phyloP scores from a whole-genome alignment of 2,113 vertebrate species.

The Turdus rufiventris region DNA sequence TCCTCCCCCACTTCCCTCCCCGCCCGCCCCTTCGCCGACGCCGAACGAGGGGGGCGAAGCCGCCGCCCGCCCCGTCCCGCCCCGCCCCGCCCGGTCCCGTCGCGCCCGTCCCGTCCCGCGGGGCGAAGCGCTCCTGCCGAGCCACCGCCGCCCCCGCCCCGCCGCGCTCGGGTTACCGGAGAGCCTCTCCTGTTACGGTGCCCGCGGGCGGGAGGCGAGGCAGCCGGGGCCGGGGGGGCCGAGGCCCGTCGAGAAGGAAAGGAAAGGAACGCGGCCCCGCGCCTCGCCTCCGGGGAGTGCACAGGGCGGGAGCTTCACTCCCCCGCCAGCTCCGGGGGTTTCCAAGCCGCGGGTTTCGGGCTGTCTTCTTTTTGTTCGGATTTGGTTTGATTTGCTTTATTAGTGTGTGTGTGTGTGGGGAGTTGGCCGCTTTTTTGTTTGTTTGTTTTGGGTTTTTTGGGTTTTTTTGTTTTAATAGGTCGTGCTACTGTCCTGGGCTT shows the following conservation, averaged over 20 bases:
- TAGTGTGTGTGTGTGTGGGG: background rate
- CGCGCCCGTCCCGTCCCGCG: background rate
- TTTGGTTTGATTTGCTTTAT: background rate
- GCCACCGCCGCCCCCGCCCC: background rate
- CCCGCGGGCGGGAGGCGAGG: background rate
- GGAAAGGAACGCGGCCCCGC: background rate
- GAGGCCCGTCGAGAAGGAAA: background rate
- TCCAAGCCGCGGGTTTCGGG: background rate
- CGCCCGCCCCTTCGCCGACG: background rate
- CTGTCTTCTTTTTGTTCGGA: background rate
- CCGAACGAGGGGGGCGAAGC: background rate
- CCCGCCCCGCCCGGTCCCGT: background rate
- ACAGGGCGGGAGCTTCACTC: background rate
- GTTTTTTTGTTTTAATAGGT: background rate
- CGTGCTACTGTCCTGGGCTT: background rate
- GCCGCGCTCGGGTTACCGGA: background rate
- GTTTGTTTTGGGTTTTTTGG: too few species aligned
- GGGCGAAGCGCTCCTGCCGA: background rate
- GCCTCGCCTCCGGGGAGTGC: background rate
- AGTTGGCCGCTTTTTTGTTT: background rate
- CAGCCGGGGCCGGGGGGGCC: background rate
- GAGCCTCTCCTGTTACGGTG: slow-evolving; percentile 29
- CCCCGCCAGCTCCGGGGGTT: background rate
- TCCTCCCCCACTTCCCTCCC: background rate
- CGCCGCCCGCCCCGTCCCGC: too few species aligned